Evolutionary conservation across 2,888 invertebrate species (phyloP).

Genomic region (Agrotis exclamationis): DNA sequence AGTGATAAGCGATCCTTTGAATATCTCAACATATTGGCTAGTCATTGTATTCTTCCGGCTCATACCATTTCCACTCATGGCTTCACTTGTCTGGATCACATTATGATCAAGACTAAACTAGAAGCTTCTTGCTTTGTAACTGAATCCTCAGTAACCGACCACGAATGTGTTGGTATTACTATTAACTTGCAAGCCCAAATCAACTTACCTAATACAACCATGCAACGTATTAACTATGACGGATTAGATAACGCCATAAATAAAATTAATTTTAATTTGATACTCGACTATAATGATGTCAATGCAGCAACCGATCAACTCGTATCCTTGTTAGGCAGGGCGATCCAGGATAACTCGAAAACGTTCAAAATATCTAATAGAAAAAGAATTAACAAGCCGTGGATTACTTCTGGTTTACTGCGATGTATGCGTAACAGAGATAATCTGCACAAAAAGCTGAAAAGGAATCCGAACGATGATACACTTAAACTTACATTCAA

Average conservation of each 20-base stretch:
- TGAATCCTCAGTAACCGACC: not conserved
- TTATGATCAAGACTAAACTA: not conserved
- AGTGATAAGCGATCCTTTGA: not conserved
- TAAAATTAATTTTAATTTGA: not conserved
- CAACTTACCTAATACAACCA: not conserved
- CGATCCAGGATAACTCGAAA: not conserved
- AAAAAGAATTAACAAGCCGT: too few relatives aligned
- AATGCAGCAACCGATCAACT: not conserved
- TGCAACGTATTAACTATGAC: not conserved
- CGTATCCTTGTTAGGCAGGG: not conserved
- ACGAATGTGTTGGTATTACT: not conserved
- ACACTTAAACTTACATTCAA: too few relatives aligned
- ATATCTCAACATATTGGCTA: not conserved
- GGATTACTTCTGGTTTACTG: too few relatives aligned
- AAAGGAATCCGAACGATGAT: too few relatives aligned
- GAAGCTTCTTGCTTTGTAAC: not conserved
- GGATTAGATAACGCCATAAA: not conserved
- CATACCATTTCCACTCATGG: not conserved
- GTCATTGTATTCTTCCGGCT: not conserved
- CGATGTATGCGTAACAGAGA: too few relatives aligned
- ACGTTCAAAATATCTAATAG: too few relatives aligned
- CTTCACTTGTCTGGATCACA: not conserved
- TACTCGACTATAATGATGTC: not conserved
- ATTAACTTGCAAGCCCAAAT: not conserved
- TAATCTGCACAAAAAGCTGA: too few relatives aligned